phyloP scores from a whole-genome alignment of 2,888 invertebrate genomes.

The Lamproptera curius region DNA sequence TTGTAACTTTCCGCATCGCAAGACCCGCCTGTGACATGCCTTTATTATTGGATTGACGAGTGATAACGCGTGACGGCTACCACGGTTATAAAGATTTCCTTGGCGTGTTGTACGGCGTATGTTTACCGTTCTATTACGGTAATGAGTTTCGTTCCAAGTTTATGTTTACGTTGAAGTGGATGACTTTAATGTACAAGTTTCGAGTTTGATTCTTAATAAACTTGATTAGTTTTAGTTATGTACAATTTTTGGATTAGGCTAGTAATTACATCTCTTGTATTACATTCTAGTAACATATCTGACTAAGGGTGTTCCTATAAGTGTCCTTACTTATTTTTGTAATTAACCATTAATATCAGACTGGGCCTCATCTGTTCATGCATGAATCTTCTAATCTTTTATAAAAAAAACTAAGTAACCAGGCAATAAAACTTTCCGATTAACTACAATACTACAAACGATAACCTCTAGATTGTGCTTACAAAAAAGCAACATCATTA shows the following conservation, averaged over 20 bases:
- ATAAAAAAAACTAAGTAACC: too few relatives aligned
- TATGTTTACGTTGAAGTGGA: not conserved
- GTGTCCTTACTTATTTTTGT: too few relatives aligned
- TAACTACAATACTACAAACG: too few relatives aligned
- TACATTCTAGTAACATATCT: not conserved
- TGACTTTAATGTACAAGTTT: not conserved
- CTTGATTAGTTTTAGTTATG: too few relatives aligned
- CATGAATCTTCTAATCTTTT: too few relatives aligned
- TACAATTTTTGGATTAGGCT: too few relatives aligned
- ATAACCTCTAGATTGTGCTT: too few relatives aligned
- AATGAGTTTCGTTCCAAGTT: not conserved
- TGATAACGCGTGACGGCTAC: constrained; percentile 2
- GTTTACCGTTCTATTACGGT: not conserved
- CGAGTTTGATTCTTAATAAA: not conserved
- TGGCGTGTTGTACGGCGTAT: not conserved
- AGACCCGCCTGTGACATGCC: not conserved
- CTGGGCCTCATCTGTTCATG: too few relatives aligned
- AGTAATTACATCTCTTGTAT: not conserved
- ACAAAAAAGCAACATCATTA: too few relatives aligned
- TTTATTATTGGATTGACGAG: constrained; percentile 4
- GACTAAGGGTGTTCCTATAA: too few relatives aligned
- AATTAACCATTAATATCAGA: too few relatives aligned
- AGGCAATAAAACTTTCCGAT: too few relatives aligned
- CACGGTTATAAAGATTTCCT: not conserved
- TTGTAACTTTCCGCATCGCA: not conserved